Base-by-base conservation (phyloP, 2,113 vertebrate species). In the Zosterops borbonicus region DNA sequence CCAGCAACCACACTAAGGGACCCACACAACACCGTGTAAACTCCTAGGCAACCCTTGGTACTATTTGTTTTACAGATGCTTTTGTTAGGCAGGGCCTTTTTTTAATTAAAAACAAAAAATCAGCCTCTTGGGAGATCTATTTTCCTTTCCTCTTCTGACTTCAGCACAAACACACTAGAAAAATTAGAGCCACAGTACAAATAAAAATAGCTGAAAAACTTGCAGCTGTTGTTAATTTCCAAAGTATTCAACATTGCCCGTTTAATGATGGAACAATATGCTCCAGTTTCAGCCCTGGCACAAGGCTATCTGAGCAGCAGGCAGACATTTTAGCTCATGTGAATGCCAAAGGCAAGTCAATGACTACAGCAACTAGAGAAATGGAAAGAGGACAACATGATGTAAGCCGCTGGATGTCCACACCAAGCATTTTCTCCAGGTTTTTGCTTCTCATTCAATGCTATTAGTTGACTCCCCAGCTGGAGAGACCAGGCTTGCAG, bases 171-270 rank as follows among this genome's bases (percentile, higher is more conserved):
- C 86, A 92, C 47, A 85, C 56, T 15, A 91, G 73, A 89, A 94
- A 96, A 91, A 93, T 81, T 87, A 96, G 33, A 92, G 80, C 49
- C 69, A 62, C 56, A 78, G 92, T 91, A 87, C 92, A 93, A 93
- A 92, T 85, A 95, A 95, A 93, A 96, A 94, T 90, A 96, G 81
- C 80, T 93, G 53, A 90, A 92, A 64, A 94, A 87, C 87, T 92
- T 91, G 76, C 84, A 96, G 92, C 89, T 95, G 90, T 75, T 93
- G 39, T 91, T 90, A 94, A 80, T 95, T 94, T 91, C 58, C 65
- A 70, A 90, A 82, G 58, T 65, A 91, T 83, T 94, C 86, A 74
- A 71, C 9, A 0, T 81, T 91, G 88, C 90, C 86, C 44, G 6
- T 91, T 94, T 89, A 93, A 96, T 29, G 92, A 84, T 33, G 67